Base-by-base conservation (phyloP, 2,888 invertebrate species). In the Sinopyrophorus schimmeli region DNA sequence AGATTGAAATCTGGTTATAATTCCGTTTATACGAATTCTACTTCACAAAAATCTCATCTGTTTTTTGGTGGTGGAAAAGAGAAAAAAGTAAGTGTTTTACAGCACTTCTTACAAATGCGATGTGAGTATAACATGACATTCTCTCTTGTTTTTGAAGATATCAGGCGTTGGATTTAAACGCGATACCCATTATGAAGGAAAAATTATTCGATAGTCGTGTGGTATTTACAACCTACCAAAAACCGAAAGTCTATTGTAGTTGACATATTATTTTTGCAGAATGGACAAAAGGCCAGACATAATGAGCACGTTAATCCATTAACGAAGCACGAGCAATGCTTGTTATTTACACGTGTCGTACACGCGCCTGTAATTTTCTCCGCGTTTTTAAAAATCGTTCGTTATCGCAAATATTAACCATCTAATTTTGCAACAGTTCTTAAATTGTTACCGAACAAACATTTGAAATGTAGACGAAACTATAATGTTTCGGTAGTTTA, bases 41-140 rank as follows among this genome's bases (percentile, higher is more conserved):
- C 18, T 37, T 28, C 44, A 44, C 44, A 27, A 37, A 14, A 24
- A 7, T 10, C 27, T 27, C 18, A 27, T 26, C 26, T 27, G 27
- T 27, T 27, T 27, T 12, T 26, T 27, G 16, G 27, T 2, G 10
- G 38, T 27, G 17, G 15, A 20, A 43, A 34, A 35, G 21, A 43
- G 35, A 43, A 28, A 31, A 39, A 39, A 39, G 11, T 30, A 37
- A 16, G 11, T 18, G 43, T 43, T 20, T 15, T 24, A 41, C 41
- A 31, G 5, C 30, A 48, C 48, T 46, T 35, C 49, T 48, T 52
- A 42, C 24, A 24, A 47, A 39, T 21, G 24, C 14, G 47, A 35
- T 41, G 28, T 12, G 26, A 63, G 68, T 68, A 67, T 69, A 68
- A 70, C 68, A 69, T 68, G 67, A 67, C 70, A 64, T 61, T 58